Conservation (phyloP, 1,140 invertebrate species). For the Globodera ellingtonae region DNA sequence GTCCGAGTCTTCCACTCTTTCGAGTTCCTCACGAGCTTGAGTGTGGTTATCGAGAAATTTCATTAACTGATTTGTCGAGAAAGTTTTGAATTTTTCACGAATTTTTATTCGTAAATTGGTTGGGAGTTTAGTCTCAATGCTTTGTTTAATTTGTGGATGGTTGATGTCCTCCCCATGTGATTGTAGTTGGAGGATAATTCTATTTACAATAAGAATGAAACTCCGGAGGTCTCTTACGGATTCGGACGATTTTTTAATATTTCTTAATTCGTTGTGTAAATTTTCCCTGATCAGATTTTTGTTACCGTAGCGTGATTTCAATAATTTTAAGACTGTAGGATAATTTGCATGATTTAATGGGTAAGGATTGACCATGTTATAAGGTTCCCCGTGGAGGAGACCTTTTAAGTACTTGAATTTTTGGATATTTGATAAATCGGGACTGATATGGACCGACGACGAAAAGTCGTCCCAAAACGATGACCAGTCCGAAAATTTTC, state of each 20-base stretch:
- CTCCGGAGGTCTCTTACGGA: background rate
- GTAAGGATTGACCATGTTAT: background rate
- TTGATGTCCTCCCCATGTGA: background rate
- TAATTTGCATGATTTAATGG: background rate
- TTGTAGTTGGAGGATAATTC: background rate
- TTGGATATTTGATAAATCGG: background rate
- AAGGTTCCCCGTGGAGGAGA: background rate
- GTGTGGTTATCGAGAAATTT: too few relatives aligned
- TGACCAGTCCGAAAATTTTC: background rate
- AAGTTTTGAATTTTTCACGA: too few relatives aligned
- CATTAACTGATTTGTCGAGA: too few relatives aligned
- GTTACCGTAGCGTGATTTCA: background rate
- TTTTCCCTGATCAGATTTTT: background rate
- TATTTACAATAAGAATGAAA: background rate
- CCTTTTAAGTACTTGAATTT: background rate
- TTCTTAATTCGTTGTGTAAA: background rate
- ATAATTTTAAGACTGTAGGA: background rate
- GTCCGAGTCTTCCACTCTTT: background rate
- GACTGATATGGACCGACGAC: background rate
- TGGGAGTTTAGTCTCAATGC: too few relatives aligned
- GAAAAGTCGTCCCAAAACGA: background rate
- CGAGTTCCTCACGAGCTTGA: background rate
- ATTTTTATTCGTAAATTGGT: too few relatives aligned
- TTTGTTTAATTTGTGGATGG: background rate
- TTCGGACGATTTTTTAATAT: background rate